phyloP scores from a whole-genome alignment of 2,888 invertebrate genomes.

The Pyrgus malvae region DNA sequence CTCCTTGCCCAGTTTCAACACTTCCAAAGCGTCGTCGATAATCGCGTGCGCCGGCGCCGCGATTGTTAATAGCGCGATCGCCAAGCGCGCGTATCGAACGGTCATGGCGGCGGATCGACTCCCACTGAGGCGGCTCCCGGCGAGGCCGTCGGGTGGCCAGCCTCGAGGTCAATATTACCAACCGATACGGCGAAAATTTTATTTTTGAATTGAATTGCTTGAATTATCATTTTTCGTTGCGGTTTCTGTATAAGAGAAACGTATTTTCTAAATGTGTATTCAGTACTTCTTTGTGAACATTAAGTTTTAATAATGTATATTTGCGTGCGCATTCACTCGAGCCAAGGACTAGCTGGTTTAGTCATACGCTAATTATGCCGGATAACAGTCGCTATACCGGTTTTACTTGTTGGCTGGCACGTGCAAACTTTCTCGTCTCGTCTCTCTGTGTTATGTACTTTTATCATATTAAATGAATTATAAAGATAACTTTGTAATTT shows the following conservation, averaged over 20 bases:
- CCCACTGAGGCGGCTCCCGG: conserved; percentile 50
- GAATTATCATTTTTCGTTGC: not conserved
- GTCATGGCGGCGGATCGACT: conserved; percentile 64
- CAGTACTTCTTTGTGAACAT: not conserved
- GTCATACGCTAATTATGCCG: conserved; percentile 19
- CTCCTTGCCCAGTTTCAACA: conserved; percentile 82
- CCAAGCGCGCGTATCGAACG: conserved; percentile 49
- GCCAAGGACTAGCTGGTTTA: conserved; percentile 1
- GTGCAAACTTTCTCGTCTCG: not conserved
- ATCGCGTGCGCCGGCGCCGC: conserved; percentile 59
- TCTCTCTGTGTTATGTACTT: not conserved
- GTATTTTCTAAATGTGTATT: not conserved
- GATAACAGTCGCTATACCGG: conserved; percentile 28
- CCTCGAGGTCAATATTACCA: conserved; percentile 24
- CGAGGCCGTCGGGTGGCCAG: conserved; percentile 61
- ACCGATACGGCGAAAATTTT: not conserved
- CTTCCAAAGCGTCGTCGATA: conserved; percentile 83
- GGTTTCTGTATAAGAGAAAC: no score
- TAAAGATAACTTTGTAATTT: no score
- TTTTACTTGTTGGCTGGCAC: conserved; percentile 35
- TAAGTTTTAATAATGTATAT: not conserved
- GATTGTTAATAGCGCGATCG: conserved; percentile 54
- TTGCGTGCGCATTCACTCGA: not conserved
- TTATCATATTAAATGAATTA: no score
- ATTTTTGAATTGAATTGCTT: no score